Base-by-base conservation (phyloP, 2,888 invertebrate genomes). In the Macropis europaea region DNA sequence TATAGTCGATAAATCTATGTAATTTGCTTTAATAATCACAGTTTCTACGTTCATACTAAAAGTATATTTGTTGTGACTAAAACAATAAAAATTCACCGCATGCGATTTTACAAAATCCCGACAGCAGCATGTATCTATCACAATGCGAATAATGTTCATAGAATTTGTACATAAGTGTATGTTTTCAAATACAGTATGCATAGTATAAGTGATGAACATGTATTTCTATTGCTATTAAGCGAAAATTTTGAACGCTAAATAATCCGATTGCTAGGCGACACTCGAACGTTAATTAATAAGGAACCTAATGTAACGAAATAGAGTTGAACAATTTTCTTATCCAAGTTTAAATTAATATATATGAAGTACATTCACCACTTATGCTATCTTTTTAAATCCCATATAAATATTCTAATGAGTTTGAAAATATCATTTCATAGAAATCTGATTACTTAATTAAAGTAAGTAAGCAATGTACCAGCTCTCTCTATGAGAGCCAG, bases 391-490 rank as follows among this genome's bases (percentile, higher is more conserved):
- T 77, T 72, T 69, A 69, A 73, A 78, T 68, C 53, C 50, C 63
- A 69, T 69, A 69, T 70, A 78, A 81, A 82, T 61, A 71, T 50
- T 60, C 52, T 81, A 76, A 47, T 70, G 34, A 76, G 74, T 79
- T 82, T 82, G 36, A 68, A 80, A 75, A 61, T 73, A 71, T 71
- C 50, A 50, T 64, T 45, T 54, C 30, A 64, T 73, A 82, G 77
- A 82, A 84, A 84, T 80, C 69, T 62, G 19, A 60, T 67, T 64
- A 53, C 26, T 60, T 69, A 62, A 60, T 80, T 75, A 82, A 82
- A 81, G 79, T 84, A 84, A 83, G 78, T 84, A 86, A 81, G 77
- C 79, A 77, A 77, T 77, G 68, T 81, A 71, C 75, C 59, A 76
- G 80, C 77, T 76, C 67, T 78, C 57, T 47, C 43, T 62, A 59